Evolutionary conservation across 2,797 vertebrate genomes (phyloP).

Genomic region (Bradypus variegatus): DNA sequence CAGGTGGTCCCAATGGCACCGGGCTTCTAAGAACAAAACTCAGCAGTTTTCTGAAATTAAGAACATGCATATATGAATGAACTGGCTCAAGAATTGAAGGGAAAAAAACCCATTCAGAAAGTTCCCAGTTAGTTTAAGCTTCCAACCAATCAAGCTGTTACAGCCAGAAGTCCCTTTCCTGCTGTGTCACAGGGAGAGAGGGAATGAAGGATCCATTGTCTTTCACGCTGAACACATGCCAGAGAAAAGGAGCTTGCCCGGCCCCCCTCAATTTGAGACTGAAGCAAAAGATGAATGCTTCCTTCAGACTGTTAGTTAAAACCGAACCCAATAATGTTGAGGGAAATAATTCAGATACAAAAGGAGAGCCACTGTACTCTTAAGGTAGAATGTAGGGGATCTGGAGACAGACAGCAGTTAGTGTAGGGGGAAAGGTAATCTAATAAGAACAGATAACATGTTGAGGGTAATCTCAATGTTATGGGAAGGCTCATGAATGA

Average conservation of each 20-base stretch:
- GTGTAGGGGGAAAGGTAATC: too few relatives aligned
- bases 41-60: constrained; percentile 60
- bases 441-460: too few relatives aligned
- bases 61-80: constrained; percentile 47
- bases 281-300: constrained; percentile 54
- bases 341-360: too few relatives aligned
- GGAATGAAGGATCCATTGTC: constrained; percentile 33
- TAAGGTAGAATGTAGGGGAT: too few relatives aligned
- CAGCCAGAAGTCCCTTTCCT: constrained; percentile 41
- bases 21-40: constrained; percentile 57
- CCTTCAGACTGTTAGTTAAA: constrained; percentile 42
- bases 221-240: constrained; percentile 27
- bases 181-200: background rate
- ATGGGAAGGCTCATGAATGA: too few relatives aligned
- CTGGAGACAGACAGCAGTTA: too few relatives aligned
- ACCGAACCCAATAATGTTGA: background rate
- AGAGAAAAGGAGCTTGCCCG: constrained; percentile 25
- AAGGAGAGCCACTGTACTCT: too few relatives aligned
- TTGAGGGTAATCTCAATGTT: too few relatives aligned
- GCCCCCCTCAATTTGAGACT: constrained; percentile 19
- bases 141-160: constrained; percentile 49
- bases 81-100: constrained; percentile 39
- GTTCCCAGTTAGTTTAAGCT: constrained; percentile 54
- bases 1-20: constrained; percentile 44
- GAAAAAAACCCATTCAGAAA: constrained; percentile 45